Percentiles rank a stretch among this genome's conserved stretches.
phyloP scores from a whole-genome alignment of 2,797 vertebrate genomes.

The Diceros bicornis region DNA sequence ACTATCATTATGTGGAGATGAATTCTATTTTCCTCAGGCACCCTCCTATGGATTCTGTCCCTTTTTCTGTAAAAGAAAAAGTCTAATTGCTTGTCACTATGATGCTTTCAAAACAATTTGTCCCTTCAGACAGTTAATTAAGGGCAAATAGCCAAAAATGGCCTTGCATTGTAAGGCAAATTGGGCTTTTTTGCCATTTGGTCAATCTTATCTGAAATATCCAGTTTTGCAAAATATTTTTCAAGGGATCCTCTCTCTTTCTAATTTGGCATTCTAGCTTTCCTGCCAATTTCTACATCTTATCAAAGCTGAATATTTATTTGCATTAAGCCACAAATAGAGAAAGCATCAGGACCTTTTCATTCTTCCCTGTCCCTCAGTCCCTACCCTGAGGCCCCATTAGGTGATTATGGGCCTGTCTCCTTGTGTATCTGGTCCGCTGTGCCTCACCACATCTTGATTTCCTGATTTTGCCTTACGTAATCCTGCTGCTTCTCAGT shows the following conservation, averaged over 20 bases:
- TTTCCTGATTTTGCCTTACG: slow-evolving; percentile 3
- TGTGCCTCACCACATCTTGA: not conserved
- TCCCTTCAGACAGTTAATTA: slow-evolving; percentile 18
- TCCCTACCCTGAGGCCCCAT: not conserved
- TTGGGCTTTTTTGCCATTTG: not conserved
- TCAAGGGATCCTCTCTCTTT: not conserved
- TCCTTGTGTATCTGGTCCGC: not conserved
- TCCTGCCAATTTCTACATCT: not conserved
- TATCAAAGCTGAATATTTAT: slow-evolving; percentile 9
- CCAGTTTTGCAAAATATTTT: not conserved
- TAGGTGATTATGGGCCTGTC: not conserved
- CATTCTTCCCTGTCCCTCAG: not conserved
- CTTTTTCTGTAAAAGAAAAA: not conserved
- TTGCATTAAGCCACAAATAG: not conserved
- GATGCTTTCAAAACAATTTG: slow-evolving; percentile 21
- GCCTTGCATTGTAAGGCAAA: not conserved
- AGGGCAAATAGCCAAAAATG: not conserved
- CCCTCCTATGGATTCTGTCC: not conserved
- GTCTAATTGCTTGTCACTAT: not conserved
- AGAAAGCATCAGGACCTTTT: not conserved
- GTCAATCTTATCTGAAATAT: not conserved
- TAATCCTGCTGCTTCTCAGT: not conserved
- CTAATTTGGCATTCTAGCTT: not conserved
- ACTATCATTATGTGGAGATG: not conserved
- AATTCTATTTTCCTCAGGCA: slow-evolving; percentile 3